phyloP scores from a whole-genome alignment of 1,140 invertebrate species.

The Magallana gigas region DNA sequence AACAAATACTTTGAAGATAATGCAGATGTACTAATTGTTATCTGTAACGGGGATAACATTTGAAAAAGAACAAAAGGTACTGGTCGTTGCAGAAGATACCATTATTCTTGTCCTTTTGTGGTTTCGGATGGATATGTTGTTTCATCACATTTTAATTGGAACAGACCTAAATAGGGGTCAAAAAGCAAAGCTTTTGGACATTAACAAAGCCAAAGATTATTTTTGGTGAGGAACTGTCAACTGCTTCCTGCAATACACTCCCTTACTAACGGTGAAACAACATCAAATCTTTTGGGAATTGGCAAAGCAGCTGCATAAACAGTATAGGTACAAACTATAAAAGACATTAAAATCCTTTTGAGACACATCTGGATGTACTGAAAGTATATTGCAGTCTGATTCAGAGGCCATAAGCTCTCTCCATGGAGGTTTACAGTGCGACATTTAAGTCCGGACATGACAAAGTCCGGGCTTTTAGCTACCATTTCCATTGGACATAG shows the following conservation, averaged over 20 bases:
- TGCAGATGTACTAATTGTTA: background rate
- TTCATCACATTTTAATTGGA: background rate
- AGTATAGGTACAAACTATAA: background rate
- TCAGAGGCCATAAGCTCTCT: too few species aligned
- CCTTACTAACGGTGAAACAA: too few species aligned
- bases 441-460: too few species aligned
- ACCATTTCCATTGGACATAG: too few species aligned
- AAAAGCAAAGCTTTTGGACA: background rate
- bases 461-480: too few species aligned
- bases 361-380: background rate
- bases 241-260: too few species aligned
- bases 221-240: too few species aligned
- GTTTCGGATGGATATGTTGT: background rate
- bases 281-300: too few species aligned
- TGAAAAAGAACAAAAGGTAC: constrained; percentile 15
- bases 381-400: background rate
- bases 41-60: background rate
- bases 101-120: constrained; percentile 59
- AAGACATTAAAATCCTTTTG: background rate
- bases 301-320: too few species aligned
- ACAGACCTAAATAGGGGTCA: background rate
- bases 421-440: too few species aligned
- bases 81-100: constrained; percentile 60
- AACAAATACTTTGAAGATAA: background rate
- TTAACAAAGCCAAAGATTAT: background rate